phyloP scores from a whole-genome alignment of 2,888 invertebrate genomes.

The Coelinius sp. region DNA sequence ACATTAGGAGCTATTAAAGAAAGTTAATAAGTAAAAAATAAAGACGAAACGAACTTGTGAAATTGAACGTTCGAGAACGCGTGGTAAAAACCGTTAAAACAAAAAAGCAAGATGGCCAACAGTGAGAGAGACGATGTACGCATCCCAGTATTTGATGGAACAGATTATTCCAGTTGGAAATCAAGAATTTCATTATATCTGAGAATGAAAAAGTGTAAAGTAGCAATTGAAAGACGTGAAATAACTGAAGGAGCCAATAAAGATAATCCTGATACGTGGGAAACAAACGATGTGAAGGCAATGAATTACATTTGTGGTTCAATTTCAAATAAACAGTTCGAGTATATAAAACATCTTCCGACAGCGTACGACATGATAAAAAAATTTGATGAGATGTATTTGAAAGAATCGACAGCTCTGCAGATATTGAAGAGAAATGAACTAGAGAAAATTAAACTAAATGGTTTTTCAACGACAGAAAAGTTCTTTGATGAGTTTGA shows the following conservation, averaged over 20 bases:
- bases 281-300: constrained; percentile 31
- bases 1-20: too few relatives aligned
- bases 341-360: too few relatives aligned
- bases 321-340: too few relatives aligned
- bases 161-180: constrained; percentile 44
- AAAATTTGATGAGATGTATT: too few relatives aligned
- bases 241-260: neutral
- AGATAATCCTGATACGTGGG: constrained; percentile 32
- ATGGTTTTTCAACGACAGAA: constrained; percentile 37
- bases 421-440: neutral
- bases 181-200: constrained; percentile 37
- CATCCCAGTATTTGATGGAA: constrained; percentile 44
- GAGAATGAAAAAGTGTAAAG: constrained; percentile 40
- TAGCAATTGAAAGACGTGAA: constrained; percentile 21
- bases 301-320: neutral
- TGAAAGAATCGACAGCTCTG: too few relatives aligned
- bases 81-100: too few relatives aligned
- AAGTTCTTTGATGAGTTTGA: constrained; percentile 49
- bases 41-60: too few relatives aligned
- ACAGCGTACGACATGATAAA: too few relatives aligned
- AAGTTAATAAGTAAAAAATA: too few relatives aligned
- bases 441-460: constrained; percentile 39
- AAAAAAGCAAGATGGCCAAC: constrained; percentile 26
- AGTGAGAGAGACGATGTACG: constrained; percentile 39
- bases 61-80: too few relatives aligned